phyloP scores from a whole-genome alignment of 1,140 invertebrate genomes.

The honey bee (Apis mellifera) region DNA sequence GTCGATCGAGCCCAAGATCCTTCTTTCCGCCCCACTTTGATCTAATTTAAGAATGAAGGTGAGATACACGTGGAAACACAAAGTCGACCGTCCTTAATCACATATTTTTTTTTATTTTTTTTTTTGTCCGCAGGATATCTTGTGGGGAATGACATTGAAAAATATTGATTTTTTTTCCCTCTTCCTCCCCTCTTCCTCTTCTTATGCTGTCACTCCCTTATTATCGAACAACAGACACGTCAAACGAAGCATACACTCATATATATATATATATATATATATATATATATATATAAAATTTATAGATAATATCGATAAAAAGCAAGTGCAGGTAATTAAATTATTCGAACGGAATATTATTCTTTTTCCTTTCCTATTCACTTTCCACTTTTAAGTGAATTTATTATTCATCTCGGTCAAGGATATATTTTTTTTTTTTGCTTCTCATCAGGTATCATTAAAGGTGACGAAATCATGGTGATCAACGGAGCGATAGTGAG shows the following conservation, averaged over 20 bases:
- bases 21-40: not conserved
- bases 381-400: too few species aligned
- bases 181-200: not conserved
- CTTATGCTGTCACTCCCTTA: too few species aligned
- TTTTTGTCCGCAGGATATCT: slow-evolving; percentile 17
- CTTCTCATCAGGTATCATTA: slow-evolving; percentile 92
- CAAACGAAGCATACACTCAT: too few species aligned
- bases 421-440: not conserved
- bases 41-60: slow-evolving; percentile 42
- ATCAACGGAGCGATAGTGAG: slow-evolving; percentile 98
- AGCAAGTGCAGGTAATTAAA: too few species aligned
- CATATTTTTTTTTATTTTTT: slow-evolving; percentile 6
- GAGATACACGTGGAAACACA: slow-evolving; percentile 12
- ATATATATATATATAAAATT: too few species aligned
- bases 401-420: too few species aligned
- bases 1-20: not conserved
- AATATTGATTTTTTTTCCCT: slow-evolving; percentile 55
- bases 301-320: too few species aligned
- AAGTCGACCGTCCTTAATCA: slow-evolving; percentile 33
- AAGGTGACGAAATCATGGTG: slow-evolving; percentile 99
- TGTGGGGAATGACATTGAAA: slow-evolving; percentile 49
- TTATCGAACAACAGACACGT: too few species aligned
- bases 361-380: too few species aligned
- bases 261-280: too few species aligned
- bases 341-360: too few species aligned